Evolutionary conservation across 2,888 invertebrate species (phyloP), one percentile per base, ranked within the genome.

Genomic region (Dendrolimus houi): DNA sequence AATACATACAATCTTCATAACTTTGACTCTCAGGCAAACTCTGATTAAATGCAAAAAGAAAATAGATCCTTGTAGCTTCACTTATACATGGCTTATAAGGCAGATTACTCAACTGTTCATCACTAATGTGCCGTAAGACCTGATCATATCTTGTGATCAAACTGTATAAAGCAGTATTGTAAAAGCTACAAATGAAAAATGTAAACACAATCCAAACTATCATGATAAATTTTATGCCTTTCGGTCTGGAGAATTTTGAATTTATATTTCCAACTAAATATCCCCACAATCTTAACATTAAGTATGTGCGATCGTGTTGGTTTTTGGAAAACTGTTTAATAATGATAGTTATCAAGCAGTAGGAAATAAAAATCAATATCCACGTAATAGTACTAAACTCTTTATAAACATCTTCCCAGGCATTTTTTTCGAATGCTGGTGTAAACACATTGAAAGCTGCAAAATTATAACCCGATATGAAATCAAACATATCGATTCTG

Each of bases 131-230:
- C 41, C 67, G 64, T 52, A 60, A 65, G 52, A 69, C 67, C 40
- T 69, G 72, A 7, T 70, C 68, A 13, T 74, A 70, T 12, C 72
- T 66, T n/a, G 81, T 73, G 47, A 81, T 65, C 53, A 83, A 71
- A 63, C 81, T 79, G 58, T 73, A 78, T 40, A 83, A 63, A 12
- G 77, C 74, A 7, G 83, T 81, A 55, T 74, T 80, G 58, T 85
- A 87, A 63, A 87, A 85, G 59, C 68, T 82, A 3, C 62, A 65
- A 10, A 85, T 74, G 54, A 77, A 83, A 61, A 79, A 86, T 52
- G 83, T 75, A 52, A 81, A 86, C 75, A 78, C 77, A 60, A 82
- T 68, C 86, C 86, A 86, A 56, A 65, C 67, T 40, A 79, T 56
- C 40, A 81, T 66, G 9, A 85, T 60, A 0, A 62, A 57, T 64